Evolutionary conservation across 2,888 invertebrate species (phyloP).

Genomic region (Cotesia congregata): DNA sequence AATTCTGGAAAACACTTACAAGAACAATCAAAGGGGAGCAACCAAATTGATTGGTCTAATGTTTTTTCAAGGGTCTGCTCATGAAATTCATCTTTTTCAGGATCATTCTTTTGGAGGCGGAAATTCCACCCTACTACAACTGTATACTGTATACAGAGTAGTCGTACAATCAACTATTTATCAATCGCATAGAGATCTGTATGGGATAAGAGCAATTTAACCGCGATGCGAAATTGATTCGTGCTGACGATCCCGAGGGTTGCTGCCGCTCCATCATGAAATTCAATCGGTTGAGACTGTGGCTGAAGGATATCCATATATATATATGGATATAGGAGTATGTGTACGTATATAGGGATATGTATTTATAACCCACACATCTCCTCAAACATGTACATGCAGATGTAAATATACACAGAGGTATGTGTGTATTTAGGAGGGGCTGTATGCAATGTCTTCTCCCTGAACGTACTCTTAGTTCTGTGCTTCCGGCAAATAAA

Average conservation of each 20-base stretch:
- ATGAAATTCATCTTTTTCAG: not conserved
- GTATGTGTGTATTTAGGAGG: conserved; percentile 22
- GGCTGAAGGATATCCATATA: not conserved
- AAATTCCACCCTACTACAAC: not conserved
- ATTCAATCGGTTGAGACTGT: conserved; percentile 35
- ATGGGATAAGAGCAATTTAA: conserved; percentile 13
- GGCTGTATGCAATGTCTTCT: conserved; percentile 20
- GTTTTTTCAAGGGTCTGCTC: not conserved
- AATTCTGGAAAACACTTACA: conserved; percentile 3
- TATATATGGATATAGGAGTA: not conserved
- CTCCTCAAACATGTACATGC: not conserved
- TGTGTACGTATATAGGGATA: too few relatives aligned
- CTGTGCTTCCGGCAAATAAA: conserved; percentile 47
- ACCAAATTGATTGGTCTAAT: conserved; percentile 8
- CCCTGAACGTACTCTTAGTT: not conserved
- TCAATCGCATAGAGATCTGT: conserved; percentile 9
- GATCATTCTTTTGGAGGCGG: not conserved
- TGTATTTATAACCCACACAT: conserved; percentile 16
- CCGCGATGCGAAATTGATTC: conserved; percentile 31
- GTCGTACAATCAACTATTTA: conserved; percentile 13
- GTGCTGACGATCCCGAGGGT: conserved; percentile 22
- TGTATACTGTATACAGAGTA: too few relatives aligned
- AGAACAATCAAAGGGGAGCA: conserved; percentile 3
- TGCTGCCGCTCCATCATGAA: conserved; percentile 30
- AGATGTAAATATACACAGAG: not conserved